phyloP scores from a whole-genome alignment of 2,888 invertebrate genomes.

The Philaethria dido region DNA sequence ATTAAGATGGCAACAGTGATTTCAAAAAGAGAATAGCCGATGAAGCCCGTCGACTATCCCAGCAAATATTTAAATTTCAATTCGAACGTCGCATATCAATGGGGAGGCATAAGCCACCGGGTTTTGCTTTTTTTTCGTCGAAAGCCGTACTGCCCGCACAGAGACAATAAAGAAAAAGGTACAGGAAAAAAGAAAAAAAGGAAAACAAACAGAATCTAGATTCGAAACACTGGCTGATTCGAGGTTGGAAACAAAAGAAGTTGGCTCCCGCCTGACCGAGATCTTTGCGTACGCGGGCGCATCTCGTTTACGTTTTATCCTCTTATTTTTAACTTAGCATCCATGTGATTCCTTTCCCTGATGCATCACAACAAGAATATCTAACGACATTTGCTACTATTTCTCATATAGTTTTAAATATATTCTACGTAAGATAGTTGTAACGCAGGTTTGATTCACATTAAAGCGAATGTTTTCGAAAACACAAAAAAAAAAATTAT shows the following conservation, averaged over 20 bases:
- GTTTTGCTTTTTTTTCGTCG: slow-evolving; percentile 70
- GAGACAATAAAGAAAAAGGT: slow-evolving; percentile 83
- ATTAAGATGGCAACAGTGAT: slow-evolving; percentile 76
- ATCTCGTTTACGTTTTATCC: slow-evolving; percentile 68
- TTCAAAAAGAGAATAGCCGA: slow-evolving; percentile 74
- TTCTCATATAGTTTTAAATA: slow-evolving; percentile 64
- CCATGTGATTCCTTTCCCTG: slow-evolving; percentile 78
- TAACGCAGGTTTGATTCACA: too few species aligned
- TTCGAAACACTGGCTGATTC: slow-evolving; percentile 83
- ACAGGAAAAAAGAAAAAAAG: slow-evolving; percentile 60
- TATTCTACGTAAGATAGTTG: neutral
- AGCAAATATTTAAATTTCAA: slow-evolving; percentile 84
- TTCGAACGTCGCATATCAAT: slow-evolving; percentile 83
- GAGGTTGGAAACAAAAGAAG: slow-evolving; percentile 81
- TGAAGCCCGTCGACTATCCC: slow-evolving; percentile 73
- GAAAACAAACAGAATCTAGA: slow-evolving; percentile 80
- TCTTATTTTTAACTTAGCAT: slow-evolving; percentile 67
- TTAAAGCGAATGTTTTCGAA: too few species aligned
- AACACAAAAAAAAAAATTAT: too few species aligned
- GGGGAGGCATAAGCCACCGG: slow-evolving; percentile 83
- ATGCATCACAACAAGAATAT: slow-evolving; percentile 80
- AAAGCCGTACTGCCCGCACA: slow-evolving; percentile 66
- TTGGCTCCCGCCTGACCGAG: slow-evolving; percentile 82
- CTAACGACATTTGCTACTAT: slow-evolving; percentile 77
- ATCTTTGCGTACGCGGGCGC: slow-evolving; percentile 79